These are phyloP conservation scores for Cephalopholis sonnerati DNA, from an alignment of 2,113 vertebrate species.

Conservation along the genomic window DNA sequence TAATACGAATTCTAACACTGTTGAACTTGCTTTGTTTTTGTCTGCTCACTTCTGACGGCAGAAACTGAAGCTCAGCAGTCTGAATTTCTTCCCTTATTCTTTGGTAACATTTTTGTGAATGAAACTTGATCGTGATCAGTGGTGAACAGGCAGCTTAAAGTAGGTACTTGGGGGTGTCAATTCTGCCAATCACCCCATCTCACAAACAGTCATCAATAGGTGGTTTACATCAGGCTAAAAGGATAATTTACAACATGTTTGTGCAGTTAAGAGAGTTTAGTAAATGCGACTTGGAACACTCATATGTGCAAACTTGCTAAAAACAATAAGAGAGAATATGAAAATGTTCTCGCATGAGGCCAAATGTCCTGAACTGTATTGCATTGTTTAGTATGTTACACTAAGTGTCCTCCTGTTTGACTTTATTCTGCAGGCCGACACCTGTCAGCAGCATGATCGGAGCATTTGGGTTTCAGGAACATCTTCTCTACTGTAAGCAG, in stretches of 20 bases:
- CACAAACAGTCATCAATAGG: neutral
- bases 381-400: neutral
- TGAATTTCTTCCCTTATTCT: neutral
- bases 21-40: no score
- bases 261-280: neutral
- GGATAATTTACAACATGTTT: neutral
- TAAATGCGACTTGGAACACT: neutral
- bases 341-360: neutral
- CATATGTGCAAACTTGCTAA: neutral
- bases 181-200: neutral
- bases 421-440: slow-evolving; percentile 87
- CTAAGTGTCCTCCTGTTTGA: neutral
- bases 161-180: neutral
- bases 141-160: neutral
- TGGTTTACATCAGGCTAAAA: neutral
- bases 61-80: no score
- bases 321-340: neutral
- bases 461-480: slow-evolving; percentile 94
- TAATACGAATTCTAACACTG: neutral
- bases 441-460: slow-evolving; percentile 91
- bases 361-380: neutral
- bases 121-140: neutral
- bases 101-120: neutral
- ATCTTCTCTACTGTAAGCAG: slow-evolving; percentile 96
- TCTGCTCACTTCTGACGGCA: no score